A percentile compares a stretch with the other conserved stretches of the same genome.
Evolutionary conservation across 2,797 vertebrate genomes (phyloP).

Genomic region (Rousettus madagascariensis): DNA sequence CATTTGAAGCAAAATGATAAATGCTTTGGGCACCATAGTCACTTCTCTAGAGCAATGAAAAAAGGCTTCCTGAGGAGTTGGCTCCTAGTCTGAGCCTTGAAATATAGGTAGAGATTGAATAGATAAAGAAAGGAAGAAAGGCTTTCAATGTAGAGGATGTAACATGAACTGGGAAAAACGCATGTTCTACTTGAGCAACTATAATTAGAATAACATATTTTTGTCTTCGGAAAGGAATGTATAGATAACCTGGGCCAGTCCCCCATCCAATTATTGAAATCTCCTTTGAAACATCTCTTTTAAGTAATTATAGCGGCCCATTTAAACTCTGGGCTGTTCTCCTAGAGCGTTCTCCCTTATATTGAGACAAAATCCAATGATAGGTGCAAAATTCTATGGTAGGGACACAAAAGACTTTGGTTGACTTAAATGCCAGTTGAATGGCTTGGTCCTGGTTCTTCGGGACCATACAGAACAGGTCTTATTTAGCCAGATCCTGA

Average conservation of each 20-base stretch:
- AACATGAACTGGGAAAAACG: background rate
- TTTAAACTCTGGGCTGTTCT: background rate
- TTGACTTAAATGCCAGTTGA: background rate
- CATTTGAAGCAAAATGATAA: background rate
- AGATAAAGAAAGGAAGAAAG: background rate
- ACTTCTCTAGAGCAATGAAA: background rate
- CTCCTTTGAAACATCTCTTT: background rate
- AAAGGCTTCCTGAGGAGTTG: background rate
- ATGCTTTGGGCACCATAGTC: background rate
- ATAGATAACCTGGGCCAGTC: background rate
- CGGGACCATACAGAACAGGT: background rate
- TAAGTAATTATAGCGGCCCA: background rate
- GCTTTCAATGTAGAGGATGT: background rate
- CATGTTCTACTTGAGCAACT: background rate
- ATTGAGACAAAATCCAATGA: background rate
- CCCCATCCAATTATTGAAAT: background rate
- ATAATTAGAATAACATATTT: background rate
- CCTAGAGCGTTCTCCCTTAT: background rate
- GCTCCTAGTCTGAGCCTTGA: background rate
- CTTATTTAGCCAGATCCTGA: background rate
- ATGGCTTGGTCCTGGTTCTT: background rate
- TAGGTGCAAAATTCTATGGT: background rate
- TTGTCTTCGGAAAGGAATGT: background rate
- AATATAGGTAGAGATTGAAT: background rate
- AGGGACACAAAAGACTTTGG: background rate